Evolutionary conservation across 2,797 vertebrate species (phyloP).

Genomic region (Ptychadena robeensis): DNA sequence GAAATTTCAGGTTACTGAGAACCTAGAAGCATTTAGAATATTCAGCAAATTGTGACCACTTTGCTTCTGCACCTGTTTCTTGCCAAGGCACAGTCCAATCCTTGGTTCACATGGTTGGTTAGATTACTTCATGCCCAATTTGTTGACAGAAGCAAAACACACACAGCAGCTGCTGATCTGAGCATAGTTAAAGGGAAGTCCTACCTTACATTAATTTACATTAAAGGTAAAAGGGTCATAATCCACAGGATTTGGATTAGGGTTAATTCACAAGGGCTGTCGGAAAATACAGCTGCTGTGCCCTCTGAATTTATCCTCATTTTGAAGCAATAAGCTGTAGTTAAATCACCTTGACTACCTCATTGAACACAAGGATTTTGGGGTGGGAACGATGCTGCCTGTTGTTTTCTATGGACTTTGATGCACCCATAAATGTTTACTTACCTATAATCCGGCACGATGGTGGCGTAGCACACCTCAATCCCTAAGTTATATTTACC

Average conservation of each 20-base stretch:
- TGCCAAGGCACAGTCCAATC: constrained; percentile 31
- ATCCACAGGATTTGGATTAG: background rate
- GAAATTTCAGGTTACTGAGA: background rate
- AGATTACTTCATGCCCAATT: background rate
- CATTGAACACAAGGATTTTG: no score
- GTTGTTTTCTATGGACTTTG: no score
- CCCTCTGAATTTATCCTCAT: no score
- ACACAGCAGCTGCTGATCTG: background rate
- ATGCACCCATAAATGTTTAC: no score
- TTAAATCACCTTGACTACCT: no score
- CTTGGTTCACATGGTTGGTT: constrained; percentile 25
- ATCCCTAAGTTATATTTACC: no score
- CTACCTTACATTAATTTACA: background rate
- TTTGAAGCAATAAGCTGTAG: no score
- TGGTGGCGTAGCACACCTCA: no score
- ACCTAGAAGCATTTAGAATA: background rate
- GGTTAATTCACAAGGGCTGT: no score
- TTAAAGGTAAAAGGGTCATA: background rate
- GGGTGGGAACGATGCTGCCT: no score
- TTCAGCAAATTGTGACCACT: constrained; percentile 7
- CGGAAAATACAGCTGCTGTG: no score
- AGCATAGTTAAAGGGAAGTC: background rate
- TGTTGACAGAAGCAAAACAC: constrained; percentile 41
- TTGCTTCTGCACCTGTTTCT: background rate
- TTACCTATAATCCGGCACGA: no score